phyloP scores from a whole-genome alignment of 2,113 vertebrate genomes.

The Hassar affinis region DNA sequence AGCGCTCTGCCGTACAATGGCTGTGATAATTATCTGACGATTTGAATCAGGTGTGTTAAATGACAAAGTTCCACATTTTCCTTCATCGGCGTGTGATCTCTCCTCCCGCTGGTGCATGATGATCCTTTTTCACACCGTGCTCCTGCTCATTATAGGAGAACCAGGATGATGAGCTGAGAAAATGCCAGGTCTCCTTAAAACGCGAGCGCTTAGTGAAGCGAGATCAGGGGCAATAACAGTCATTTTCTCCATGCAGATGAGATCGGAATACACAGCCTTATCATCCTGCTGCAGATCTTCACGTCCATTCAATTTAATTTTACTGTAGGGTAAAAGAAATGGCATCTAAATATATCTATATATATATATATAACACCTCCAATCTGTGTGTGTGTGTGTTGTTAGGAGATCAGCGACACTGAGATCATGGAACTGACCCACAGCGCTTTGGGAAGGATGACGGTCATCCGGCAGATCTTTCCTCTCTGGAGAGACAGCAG shows the following conservation, averaged over 20 bases:
- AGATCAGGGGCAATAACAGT: neutral
- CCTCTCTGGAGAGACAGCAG: constrained; percentile 83
- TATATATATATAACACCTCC: neutral
- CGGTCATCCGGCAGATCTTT: constrained; percentile 94
- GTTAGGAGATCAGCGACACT: constrained; percentile 92
- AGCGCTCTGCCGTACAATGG: neutral
- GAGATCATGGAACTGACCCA: constrained; percentile 94
- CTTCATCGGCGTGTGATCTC: neutral
- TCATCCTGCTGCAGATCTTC: neutral
- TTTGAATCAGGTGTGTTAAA: neutral
- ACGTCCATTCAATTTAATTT: neutral
- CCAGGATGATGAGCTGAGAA: neutral
- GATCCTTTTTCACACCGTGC: neutral
- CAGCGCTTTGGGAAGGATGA: constrained; percentile 93
- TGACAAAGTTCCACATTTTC: neutral
- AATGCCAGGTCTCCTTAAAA: neutral
- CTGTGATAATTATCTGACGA: neutral
- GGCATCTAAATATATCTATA: neutral
- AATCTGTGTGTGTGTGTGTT: neutral
- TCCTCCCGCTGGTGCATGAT: neutral
- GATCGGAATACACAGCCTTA: neutral
- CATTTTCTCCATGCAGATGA: neutral
- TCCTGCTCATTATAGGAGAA: neutral
- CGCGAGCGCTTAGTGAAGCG: neutral
- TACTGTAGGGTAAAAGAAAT: neutral